These are phyloP conservation scores for Thymelicus lineola DNA, from an alignment of 2,888 invertebrate species.

Conservation along the genomic window DNA sequence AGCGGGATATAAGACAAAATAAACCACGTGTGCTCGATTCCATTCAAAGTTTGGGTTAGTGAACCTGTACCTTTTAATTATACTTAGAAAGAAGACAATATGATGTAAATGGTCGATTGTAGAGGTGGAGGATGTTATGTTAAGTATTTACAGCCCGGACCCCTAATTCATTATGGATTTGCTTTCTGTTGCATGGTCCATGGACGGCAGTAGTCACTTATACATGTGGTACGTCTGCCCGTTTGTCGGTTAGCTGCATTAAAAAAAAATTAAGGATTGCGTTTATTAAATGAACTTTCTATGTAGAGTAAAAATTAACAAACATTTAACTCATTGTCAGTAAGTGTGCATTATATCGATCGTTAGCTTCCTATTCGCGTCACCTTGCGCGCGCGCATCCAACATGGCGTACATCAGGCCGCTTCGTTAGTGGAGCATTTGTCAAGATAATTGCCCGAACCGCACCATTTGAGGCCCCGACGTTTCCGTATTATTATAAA, in stretches of 20 bases:
- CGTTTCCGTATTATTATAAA: slow-evolving; percentile 71
- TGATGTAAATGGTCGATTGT: slow-evolving; percentile 5
- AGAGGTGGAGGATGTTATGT: slow-evolving; percentile 28
- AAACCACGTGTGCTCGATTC: slow-evolving; percentile 19
- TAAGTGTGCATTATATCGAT: slow-evolving; percentile 61
- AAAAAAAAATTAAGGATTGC: slow-evolving; percentile 43
- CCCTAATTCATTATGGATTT: too few species aligned
- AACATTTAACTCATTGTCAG: slow-evolving; percentile 61
- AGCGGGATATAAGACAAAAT: slow-evolving; percentile 4
- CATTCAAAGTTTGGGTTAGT: slow-evolving; percentile 26
- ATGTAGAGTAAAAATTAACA: slow-evolving; percentile 59
- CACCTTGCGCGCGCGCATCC: slow-evolving; percentile 63
- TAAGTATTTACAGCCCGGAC: not conserved
- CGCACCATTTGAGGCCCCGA: slow-evolving; percentile 66
- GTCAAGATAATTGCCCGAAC: slow-evolving; percentile 77
- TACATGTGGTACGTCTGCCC: too few species aligned
- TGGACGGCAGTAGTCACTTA: too few species aligned
- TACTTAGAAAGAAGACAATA: slow-evolving; percentile 10
- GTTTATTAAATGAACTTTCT: slow-evolving; percentile 62
- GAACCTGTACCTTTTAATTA: slow-evolving; percentile 19
- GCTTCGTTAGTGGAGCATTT: slow-evolving; percentile 78
- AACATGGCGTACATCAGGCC: slow-evolving; percentile 61
- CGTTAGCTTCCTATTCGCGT: slow-evolving; percentile 72
- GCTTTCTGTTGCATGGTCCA: slow-evolving; percentile 34
- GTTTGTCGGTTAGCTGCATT: too few species aligned